Percentiles rank a stretch among this genome's conserved stretches.
Conservation (phyloP, 1,140 invertebrate genomes). For the Rhizoglyphus robini region DNA sequence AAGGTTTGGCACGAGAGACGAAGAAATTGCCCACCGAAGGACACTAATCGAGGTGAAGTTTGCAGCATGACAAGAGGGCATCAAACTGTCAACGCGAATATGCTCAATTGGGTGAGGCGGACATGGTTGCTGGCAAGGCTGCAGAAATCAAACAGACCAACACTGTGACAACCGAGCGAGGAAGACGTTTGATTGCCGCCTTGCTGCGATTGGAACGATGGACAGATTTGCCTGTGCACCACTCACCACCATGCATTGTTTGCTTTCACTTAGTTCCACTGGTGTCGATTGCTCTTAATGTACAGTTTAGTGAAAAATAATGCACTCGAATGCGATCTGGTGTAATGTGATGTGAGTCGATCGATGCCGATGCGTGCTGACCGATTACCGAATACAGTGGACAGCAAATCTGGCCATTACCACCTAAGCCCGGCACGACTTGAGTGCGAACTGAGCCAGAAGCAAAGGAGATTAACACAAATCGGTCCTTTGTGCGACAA, state of each 20-base stretch:
- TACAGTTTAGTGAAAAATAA: neutral
- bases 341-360: no score
- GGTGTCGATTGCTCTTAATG: neutral
- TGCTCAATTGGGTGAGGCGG: neutral
- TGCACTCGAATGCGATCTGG: no score
- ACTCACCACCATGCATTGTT: neutral
- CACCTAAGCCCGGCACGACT: no score
- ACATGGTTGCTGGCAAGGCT: neutral
- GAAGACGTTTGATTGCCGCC: neutral
- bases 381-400: no score
- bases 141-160: neutral
- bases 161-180: no score
- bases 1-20: no score
- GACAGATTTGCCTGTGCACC: neutral
- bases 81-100: neutral
- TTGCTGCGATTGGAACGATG: neutral
- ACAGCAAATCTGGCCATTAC: no score
- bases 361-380: no score
- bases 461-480: no score
- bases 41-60: neutral
- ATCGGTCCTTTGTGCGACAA: no score
- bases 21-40: neutral
- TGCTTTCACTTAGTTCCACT: neutral
- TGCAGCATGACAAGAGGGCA: neutral
- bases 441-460: no score